Percentiles rank a stretch among this genome's conserved stretches.
phyloP scores from a whole-genome alignment of 2,113 vertebrate genomes.

The Paedocypris sp. region DNA sequence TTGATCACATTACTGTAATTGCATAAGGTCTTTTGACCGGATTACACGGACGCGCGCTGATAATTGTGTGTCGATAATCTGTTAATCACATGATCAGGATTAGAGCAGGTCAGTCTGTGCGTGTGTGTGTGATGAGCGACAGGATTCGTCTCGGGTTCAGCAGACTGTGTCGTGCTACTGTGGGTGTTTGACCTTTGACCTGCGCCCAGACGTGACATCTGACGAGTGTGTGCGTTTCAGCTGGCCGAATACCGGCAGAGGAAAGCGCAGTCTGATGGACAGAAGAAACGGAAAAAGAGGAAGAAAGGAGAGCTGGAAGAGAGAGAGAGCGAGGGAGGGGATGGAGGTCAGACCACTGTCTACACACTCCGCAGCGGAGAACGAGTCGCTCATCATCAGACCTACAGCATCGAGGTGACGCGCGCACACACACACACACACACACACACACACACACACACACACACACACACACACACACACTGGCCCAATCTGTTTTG shows the following conservation, averaged over 20 bases:
- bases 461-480: too few relatives aligned
- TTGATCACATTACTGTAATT: too few relatives aligned
- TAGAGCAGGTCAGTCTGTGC: neutral
- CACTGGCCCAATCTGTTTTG: too few relatives aligned
- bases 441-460: too few relatives aligned
- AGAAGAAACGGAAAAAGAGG: conserved; percentile 85
- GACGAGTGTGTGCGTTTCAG: conserved; percentile 44
- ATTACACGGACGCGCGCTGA: too few relatives aligned
- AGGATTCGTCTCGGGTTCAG: conserved; percentile 43
- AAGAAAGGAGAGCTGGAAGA: conserved; percentile 61
- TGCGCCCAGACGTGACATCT: neutral
- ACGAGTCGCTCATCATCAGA: conserved; percentile 64
- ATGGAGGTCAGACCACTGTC: conserved; percentile 51
- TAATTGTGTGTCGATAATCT: neutral
- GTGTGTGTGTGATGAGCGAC: neutral
- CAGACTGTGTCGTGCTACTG: conserved; percentile 43
- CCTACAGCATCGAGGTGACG: conserved; percentile 76
- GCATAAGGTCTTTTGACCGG: too few relatives aligned
- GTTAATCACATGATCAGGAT: neutral
- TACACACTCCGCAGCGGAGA: conserved; percentile 71
- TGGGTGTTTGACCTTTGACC: conserved; percentile 30
- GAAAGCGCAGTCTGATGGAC: conserved; percentile 78
- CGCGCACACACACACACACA: too few relatives aligned
- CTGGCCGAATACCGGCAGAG: conserved; percentile 87
- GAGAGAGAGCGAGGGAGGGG: conserved; percentile 44